Percentiles rank a stretch among this genome's conserved stretches.
Conservation (phyloP, 2,113 vertebrate species). For the Aegithalos caudatus region DNA sequence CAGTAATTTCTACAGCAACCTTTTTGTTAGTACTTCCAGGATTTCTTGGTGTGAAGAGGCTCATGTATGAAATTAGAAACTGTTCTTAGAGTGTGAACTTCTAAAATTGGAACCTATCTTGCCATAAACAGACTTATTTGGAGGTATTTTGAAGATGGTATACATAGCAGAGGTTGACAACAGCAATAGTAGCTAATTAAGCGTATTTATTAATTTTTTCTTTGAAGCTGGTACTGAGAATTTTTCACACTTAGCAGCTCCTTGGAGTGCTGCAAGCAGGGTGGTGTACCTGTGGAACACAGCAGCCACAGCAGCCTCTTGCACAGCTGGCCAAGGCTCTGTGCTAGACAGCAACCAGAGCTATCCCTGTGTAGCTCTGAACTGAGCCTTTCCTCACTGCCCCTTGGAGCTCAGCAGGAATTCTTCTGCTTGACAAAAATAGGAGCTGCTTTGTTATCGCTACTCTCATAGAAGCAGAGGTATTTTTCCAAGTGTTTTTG, state of each 20-base stretch:
- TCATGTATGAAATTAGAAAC: not conserved
- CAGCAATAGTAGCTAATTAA: not conserved
- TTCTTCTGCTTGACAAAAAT: not conserved
- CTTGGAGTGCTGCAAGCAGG: not conserved
- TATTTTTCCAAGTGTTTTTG: not conserved
- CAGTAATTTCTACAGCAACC: not conserved
- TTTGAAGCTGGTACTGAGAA: not conserved
- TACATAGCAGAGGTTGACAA: not conserved
- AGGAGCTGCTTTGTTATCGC: not conserved
- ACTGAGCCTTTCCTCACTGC: not conserved
- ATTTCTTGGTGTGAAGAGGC: not conserved
- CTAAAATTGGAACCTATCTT: not conserved
- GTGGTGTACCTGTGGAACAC: rapidly evolving
- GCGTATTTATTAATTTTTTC: not conserved
- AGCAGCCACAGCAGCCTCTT: not conserved
- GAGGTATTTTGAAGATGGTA: not conserved
- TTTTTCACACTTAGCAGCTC: not conserved
- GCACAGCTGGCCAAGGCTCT: not conserved
- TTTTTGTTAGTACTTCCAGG: not conserved
- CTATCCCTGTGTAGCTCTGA: not conserved
- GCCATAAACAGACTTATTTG: not conserved
- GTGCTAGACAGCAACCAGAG: not conserved
- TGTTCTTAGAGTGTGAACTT: not conserved
- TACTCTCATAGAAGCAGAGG: not conserved
- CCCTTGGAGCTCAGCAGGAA: not conserved